Evolutionary conservation across 2,113 vertebrate species (phyloP), one percentile per base, ranked within the genome.

Genomic region (Megaceryle maxima): DNA sequence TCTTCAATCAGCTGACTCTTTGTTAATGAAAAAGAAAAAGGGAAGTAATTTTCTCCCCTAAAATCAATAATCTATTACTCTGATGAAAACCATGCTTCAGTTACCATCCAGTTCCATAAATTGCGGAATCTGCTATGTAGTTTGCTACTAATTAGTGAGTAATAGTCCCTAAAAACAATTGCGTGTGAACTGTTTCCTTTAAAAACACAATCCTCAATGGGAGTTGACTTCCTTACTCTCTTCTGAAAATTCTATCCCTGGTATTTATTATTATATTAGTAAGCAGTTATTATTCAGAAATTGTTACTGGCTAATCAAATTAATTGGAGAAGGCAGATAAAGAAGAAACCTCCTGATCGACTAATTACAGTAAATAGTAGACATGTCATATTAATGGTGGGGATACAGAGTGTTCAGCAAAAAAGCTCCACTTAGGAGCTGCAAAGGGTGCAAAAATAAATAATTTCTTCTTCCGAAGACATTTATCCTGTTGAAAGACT

Each of bases 251-350:
- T 89, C 46, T 44, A 94, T 73, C 29, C 74, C 80, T 94, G 82
- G 87, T 93, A 95, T 86, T 85, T 92, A 79, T 96, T 94, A 96
- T 96, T 89, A 83, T 91, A 91, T 97, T 93, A 96, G 75, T 83
- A 92, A 94, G 92, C 28, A 92, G 90, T 91, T 95, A 88, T 82
- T 94, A 84, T 77, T 94, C 69, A 90, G 59, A 91, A 88, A 79
- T 75, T 84, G 87, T 94, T 95, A 59, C 77, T 69, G 84, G 60
- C 80, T 95, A 92, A 95, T 96, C 92, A 44, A 41, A 81, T 84
- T 86, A 85, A 91, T 89, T 90, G 26, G 67, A 88, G 84, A 92
- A 96, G 57, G 51, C 63, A 96, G 79, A 96, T 77, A 94, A 95
- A 46, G 60, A 95, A 67, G 88, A 95, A 95, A 81, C 59, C 59